phyloP scores from a whole-genome alignment of 2,888 invertebrate species.

The Pegoplata infirma region DNA sequence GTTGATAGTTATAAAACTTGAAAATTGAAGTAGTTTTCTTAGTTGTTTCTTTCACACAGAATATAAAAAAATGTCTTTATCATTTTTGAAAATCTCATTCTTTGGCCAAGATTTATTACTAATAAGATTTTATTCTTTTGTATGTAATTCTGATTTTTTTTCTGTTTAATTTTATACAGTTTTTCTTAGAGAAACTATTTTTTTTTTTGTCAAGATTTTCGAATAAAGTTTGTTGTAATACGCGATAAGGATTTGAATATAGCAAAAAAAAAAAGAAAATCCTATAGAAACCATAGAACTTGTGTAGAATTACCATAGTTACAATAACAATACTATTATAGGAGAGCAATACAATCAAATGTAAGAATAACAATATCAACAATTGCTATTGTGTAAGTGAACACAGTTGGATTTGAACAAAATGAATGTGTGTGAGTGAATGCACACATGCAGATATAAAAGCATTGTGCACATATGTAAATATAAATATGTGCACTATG shows the following conservation, averaged over 20 bases:
- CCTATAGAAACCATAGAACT: background rate
- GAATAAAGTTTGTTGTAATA: background rate
- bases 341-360: background rate
- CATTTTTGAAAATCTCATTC: constrained; percentile 16
- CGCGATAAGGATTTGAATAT: background rate
- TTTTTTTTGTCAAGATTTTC: no score
- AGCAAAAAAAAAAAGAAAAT: background rate
- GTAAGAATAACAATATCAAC: background rate
- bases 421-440: background rate
- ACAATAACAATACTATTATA: constrained; percentile 17
- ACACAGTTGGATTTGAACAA: background rate
- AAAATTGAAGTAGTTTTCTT: constrained; percentile 18
- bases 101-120: constrained; percentile 51
- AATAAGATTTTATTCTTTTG: constrained; percentile 48
- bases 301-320: constrained; percentile 1
- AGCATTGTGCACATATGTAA: no score
- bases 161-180: no score
- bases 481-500: no score
- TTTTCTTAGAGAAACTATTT: no score
- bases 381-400: background rate
- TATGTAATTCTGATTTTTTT: background rate
- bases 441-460: no score
- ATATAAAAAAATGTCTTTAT: constrained; percentile 19
- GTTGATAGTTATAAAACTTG: constrained; percentile 17
- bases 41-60: background rate